Conservation (phyloP, 2,113 vertebrate genomes). For the Acanthochromis polyacanthus region DNA sequence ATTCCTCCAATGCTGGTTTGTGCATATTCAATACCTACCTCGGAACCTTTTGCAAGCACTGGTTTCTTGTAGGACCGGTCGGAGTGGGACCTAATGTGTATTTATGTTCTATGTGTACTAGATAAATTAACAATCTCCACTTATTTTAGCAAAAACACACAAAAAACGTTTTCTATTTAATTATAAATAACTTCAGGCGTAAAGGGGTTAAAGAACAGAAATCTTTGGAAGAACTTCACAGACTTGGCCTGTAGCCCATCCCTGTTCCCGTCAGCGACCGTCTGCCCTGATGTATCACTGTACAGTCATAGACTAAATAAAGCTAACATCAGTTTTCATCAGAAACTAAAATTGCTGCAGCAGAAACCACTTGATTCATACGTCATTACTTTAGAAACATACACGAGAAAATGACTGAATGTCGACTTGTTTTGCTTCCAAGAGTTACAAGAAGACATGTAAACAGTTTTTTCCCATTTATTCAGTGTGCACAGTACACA, state of each 20-base stretch:
- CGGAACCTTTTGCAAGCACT: no score
- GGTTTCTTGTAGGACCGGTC: no score
- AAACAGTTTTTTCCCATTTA: conserved; percentile 10
- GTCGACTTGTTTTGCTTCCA: background rate
- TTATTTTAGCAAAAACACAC: no score
- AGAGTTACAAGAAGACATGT: no score
- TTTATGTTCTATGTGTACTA: no score
- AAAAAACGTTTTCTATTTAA: no score
- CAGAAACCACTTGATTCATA: background rate
- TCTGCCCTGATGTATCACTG: conserved; percentile 55
- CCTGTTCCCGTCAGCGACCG: conserved; percentile 41
- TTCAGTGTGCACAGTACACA: conserved; percentile 16
- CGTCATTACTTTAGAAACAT: background rate
- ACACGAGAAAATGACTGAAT: background rate
- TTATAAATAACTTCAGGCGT: no score
- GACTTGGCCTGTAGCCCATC: conserved; percentile 6
- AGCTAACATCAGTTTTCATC: conserved; percentile 43
- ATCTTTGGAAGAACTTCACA: background rate
- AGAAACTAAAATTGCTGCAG: background rate
- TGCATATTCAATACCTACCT: no score
- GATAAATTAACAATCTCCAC: no score
- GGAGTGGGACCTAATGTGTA: no score
- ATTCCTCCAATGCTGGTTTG: no score
- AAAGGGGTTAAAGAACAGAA: background rate
- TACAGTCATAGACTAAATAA: conserved; percentile 22